Evolutionary conservation across 2,113 vertebrate genomes (phyloP), one percentile per base, ranked within the genome.

Genomic region (Nannobrachium achirus): DNA sequence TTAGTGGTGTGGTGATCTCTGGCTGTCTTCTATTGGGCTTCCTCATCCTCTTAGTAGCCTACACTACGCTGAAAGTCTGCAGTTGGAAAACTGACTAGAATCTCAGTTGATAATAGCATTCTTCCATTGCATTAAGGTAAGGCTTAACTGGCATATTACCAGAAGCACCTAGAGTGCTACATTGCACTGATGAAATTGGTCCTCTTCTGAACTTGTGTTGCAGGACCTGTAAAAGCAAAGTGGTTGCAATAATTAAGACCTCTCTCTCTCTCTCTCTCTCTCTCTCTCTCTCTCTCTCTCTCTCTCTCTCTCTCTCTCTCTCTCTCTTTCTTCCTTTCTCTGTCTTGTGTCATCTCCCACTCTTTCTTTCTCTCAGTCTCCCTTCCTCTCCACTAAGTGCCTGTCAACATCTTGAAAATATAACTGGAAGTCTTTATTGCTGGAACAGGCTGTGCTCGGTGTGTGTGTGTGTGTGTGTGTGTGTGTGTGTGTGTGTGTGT

Each of bases 111-210:
- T 14, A 61, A 55, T 2, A 41, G 14, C 3, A 15, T 61, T 45
- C 51, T 41, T 25, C 48, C 33, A 41, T 57, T 46, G 38, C 46
- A 55, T 33, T 44, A 18, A 3, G 0, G 11, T n/a, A 39, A 58
- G 10, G 46, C 40, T 75, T 55, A 68, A 69, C 25, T 63, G 66
- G 39, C 18, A 66, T 63, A 69, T 71, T 71, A 80, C 53, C 60
- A 69, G 68, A 16, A 59, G 50, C 16, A 39, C 44, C n/a, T n/a
- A n/a, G n/a, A n/a, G n/a, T n/a, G n/a, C n/a, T n/a, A n/a, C n/a
- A n/a, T n/a, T n/a, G 46, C 60, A 56, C 10, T 46, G 75, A 66
- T 81, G 68, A 45, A 82, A 83, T 68, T 80, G 71, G 73, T 61
- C 78, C 69, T 63, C 44, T 72, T 71, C 39, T n/a, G 16, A 42